Conservation (phyloP, 2,113 vertebrate genomes). For the Clarias batrachus region DNA sequence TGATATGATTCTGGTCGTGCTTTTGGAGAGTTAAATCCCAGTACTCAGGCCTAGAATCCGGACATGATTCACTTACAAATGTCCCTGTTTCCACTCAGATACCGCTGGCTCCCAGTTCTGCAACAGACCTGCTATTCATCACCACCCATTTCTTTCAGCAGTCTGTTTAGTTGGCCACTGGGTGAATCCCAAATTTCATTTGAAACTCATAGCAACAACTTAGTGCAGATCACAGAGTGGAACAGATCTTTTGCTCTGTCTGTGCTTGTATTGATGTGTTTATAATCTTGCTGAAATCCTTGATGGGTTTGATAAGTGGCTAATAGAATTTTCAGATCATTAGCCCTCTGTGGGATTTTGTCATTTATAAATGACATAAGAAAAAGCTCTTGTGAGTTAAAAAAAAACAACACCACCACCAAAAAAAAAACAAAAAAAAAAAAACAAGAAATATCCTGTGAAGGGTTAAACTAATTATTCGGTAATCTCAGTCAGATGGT, state of each 20-base stretch:
- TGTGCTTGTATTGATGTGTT: conserved; percentile 29
- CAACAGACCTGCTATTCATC: conserved; percentile 30
- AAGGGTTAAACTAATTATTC: conserved; percentile 34
- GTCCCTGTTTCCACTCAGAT: conserved; percentile 26
- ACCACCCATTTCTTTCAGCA: conserved; percentile 37
- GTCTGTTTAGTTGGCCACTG: conserved; percentile 35
- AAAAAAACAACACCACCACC: background rate
- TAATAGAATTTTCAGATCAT: conserved; percentile 33
- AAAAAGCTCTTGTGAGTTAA: background rate
- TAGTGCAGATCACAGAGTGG: conserved; percentile 23
- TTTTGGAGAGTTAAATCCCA: conserved; percentile 5
- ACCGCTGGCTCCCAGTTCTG: conserved; percentile 5
- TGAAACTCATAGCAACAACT: conserved; percentile 21
- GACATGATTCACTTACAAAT: conserved; percentile 19
- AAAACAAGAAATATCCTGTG: background rate
- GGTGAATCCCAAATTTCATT: conserved; percentile 38
- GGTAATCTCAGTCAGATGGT: conserved; percentile 30
- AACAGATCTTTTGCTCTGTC: conserved; percentile 24
- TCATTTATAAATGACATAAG: conserved; percentile 27
- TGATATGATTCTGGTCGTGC: background rate
- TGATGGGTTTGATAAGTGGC: conserved; percentile 21
- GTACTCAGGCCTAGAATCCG: background rate
- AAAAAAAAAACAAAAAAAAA: background rate
- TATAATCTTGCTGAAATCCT: conserved; percentile 25
- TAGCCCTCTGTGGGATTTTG: conserved; percentile 19